Base-by-base conservation (phyloP, 2,888 invertebrate genomes). In the Euplagia quadripunctaria region DNA sequence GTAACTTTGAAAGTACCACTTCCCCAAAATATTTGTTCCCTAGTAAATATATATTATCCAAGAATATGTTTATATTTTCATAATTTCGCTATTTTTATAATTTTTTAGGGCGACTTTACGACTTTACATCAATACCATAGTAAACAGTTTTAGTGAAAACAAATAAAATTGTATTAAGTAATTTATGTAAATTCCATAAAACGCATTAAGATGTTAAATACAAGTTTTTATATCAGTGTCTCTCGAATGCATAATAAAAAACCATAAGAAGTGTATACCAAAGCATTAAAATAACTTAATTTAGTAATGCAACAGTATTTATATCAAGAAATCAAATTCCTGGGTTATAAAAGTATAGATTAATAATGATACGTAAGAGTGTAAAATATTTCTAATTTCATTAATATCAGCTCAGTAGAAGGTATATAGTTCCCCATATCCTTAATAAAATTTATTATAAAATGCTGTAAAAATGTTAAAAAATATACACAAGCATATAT, bases 1-100 rank as follows among this genome's bases (percentile, higher is more conserved):
- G 68, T 72, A 82, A 74, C 67, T 73, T n/a, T 69, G 70, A 82
- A 82, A 84, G 64, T 64, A 79, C 65, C 66, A 55, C 46, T 68
- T 63, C 64, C 68, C n/a, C 67, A 70, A 72, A 82, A 84, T 71
- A 82, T 82, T 85, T 85, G 82, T 78, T 77, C 85, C 83, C 68
- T 82, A 82, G 83, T 85, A 83, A 82, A 85, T 82, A 85, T 74
- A 68, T 66, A 58, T 82, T 66, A 17, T 55, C 70, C 58, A 70
- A 52, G 61, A 66, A 70, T 70, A 65, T 55, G 55, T 70, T 58
- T 63, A n/a, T 42, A 51, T 20, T 55, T 31, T 49, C 4, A 52
- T 61, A 49, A 58, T 66, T 61, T 69, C 46, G 46, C 20, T 41
- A 51, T 31, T 68, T 43, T 31, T 20, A 55, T 55, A 31, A 70